phyloP scores from a whole-genome alignment of 1,140 invertebrate species.

The Chymomyza costata region DNA sequence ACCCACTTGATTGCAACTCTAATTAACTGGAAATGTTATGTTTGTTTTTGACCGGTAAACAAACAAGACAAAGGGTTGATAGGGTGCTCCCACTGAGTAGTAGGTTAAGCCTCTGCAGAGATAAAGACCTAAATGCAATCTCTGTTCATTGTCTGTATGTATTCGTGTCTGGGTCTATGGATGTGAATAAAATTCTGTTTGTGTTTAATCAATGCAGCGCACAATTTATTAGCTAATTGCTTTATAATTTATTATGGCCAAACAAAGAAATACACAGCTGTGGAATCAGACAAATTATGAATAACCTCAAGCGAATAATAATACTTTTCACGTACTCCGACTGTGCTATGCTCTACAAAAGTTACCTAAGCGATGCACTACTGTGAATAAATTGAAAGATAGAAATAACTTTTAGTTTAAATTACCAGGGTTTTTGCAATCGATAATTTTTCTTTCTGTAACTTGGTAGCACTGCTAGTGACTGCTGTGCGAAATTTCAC shows the following conservation, averaged over 20 bases:
- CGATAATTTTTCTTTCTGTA: too few relatives aligned
- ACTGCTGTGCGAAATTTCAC: too few relatives aligned
- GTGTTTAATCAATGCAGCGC: constrained; percentile 38
- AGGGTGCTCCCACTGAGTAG: too few relatives aligned
- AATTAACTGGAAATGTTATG: constrained; percentile 70
- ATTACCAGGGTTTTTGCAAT: too few relatives aligned
- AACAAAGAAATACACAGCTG: constrained; percentile 19
- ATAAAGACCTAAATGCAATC: constrained; percentile 17
- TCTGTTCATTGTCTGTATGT: constrained; percentile 5
- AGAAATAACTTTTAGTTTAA: too few relatives aligned
- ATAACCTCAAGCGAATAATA: too few relatives aligned
- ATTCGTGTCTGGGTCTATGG: not conserved
- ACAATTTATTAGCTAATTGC: constrained; percentile 60
- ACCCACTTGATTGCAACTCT: constrained; percentile 68
- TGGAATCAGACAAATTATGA: too few relatives aligned
- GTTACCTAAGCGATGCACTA: too few relatives aligned
- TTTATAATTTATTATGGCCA: constrained; percentile 52
- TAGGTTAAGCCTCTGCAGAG: constrained; percentile 7
- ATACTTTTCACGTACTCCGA: too few relatives aligned
- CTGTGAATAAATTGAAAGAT: too few relatives aligned
- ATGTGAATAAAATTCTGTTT: constrained; percentile 1
- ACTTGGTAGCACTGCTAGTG: too few relatives aligned
- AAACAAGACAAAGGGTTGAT: constrained; percentile 33
- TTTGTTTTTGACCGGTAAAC: constrained; percentile 47
- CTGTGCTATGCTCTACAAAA: too few relatives aligned